Percentiles rank a stretch among this genome's conserved stretches.
Conservation (phyloP, 2,113 vertebrate genomes). For the Propithecus coquereli region DNA sequence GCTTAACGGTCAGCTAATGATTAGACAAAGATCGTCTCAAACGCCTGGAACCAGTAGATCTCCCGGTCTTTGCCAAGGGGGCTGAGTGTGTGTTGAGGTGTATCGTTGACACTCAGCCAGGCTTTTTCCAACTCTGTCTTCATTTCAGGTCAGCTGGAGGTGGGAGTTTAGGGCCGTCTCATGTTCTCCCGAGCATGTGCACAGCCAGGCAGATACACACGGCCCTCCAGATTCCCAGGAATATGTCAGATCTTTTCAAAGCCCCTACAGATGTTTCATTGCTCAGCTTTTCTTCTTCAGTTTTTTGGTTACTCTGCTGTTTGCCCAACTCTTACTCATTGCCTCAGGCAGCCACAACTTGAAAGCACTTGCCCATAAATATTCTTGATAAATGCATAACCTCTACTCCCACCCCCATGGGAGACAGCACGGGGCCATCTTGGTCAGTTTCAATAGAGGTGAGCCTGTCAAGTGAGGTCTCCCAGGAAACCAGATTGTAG, state of each 20-base stretch:
- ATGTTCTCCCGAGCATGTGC: not conserved
- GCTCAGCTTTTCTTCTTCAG: not conserved
- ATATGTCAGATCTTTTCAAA: not conserved
- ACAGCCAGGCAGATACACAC: too few species aligned
- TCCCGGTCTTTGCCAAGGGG: not conserved
- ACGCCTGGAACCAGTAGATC: not conserved
- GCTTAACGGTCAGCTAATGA: not conserved
- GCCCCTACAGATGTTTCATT: not conserved
- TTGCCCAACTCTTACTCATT: not conserved
- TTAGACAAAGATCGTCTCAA: not conserved
- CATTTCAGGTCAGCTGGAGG: not conserved
- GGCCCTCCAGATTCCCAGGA: not conserved
- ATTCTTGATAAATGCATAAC: not conserved
- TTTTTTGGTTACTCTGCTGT: not conserved
- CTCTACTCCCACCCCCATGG: not conserved
- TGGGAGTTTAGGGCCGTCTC: not conserved
- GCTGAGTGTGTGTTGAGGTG: not conserved
- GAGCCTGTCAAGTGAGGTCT: not conserved
- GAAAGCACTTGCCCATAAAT: not conserved
- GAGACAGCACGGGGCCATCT: not conserved
- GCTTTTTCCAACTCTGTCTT: not conserved
- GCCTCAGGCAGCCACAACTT: not conserved
- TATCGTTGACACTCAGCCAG: not conserved
- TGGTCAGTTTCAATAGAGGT: not conserved
- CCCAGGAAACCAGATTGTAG: not conserved